Conservation (phyloP, 30 jellyfish, hydroid and myxozoan genomes). For the Cassiopea xamachana region DNA sequence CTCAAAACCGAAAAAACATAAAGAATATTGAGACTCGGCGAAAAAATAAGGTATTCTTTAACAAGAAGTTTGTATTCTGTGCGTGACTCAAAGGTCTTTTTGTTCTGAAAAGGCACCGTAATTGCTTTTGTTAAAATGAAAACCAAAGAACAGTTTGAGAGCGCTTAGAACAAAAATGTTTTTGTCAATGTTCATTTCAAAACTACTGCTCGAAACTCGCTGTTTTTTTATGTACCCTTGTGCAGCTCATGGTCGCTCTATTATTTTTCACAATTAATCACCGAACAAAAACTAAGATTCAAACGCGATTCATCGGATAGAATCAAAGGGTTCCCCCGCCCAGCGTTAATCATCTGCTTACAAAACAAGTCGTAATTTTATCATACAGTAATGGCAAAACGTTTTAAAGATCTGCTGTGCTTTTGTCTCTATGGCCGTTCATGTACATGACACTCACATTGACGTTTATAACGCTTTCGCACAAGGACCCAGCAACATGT, state of each 20-base stretch:
- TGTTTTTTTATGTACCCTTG: neutral
- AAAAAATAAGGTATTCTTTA: too few relatives aligned
- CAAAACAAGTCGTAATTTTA: neutral
- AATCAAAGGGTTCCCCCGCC: neutral
- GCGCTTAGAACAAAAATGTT: too few relatives aligned
- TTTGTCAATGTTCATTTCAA: neutral
- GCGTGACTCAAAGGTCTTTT: neutral
- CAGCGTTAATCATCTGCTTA: neutral
- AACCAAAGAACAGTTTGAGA: neutral
- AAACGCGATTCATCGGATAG: neutral
- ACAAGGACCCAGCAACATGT: too few relatives aligned
- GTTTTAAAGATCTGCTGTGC: too few relatives aligned
- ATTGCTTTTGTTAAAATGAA: neutral
- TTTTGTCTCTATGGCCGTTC: too few relatives aligned
- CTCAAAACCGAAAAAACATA: too few relatives aligned
- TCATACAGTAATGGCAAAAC: too few relatives aligned
- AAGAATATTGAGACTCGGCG: too few relatives aligned
- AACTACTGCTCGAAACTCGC: neutral
- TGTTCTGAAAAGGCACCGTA: neutral
- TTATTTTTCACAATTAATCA: neutral
- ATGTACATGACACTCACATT: too few relatives aligned
- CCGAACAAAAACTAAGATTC: neutral
- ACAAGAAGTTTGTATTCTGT: neutral
- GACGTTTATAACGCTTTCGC: too few relatives aligned
- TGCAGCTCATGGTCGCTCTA: neutral